phyloP scores from a whole-genome alignment of 2,888 invertebrate genomes.

The Cosmorhoe ocellata region DNA sequence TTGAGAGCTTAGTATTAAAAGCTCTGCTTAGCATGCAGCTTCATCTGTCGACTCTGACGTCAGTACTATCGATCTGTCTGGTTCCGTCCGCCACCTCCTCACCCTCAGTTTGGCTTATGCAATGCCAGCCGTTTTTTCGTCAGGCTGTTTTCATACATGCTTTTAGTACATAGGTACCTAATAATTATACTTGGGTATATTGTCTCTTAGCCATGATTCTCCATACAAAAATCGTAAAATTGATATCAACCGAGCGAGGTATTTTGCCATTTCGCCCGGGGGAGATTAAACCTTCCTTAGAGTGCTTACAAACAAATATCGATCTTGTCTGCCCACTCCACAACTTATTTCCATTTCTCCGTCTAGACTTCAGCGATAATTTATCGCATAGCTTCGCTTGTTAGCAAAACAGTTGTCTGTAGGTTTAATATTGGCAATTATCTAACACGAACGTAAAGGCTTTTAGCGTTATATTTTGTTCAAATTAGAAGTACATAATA shows the following conservation, averaged over 20 bases:
- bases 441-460: neutral
- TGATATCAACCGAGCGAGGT: neutral
- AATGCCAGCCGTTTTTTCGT: conserved; percentile 46
- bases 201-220: no score
- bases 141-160: neutral
- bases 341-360: conserved; percentile 10
- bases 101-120: conserved; percentile 60
- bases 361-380: conserved; percentile 10
- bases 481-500: neutral
- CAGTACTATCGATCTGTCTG: conserved; percentile 74
- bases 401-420: conserved; percentile 4
- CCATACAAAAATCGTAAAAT: neutral
- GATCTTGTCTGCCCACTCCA: conserved; percentile 13
- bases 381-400: conserved; percentile 3
- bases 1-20: neutral
- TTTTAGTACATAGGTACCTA: no score
- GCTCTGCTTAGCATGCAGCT: conserved; percentile 13
- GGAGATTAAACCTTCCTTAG: conserved; percentile 16
- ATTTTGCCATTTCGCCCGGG: neutral
- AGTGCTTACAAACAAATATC: conserved; percentile 12
- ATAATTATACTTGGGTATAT: no score
- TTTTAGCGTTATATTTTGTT: neutral
- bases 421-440: conserved; percentile 2
- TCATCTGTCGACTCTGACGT: conserved; percentile 59
- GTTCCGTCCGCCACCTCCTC: conserved; percentile 40